phyloP scores from a whole-genome alignment of 2,113 vertebrate genomes.

The Ovis aries region DNA sequence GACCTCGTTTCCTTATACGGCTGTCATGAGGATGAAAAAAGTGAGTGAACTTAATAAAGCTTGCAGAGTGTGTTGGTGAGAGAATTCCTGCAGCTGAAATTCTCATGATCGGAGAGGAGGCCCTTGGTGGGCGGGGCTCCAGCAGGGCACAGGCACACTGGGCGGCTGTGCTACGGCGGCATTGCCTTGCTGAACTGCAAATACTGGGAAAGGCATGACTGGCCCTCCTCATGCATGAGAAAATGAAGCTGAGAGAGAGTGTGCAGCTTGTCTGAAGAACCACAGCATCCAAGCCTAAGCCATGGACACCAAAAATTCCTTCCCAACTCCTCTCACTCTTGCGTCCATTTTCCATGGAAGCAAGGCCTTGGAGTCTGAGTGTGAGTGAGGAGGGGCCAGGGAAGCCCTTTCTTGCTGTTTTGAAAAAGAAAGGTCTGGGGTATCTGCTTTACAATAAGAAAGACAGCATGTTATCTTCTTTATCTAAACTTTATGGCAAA shows the following conservation, averaged over 20 bases:
- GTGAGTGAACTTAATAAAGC: neutral
- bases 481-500: neutral
- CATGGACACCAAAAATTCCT: rapidly evolving
- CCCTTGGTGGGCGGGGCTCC: neutral
- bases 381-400: neutral
- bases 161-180: rapidly evolving
- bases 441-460: neutral
- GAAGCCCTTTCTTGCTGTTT: neutral
- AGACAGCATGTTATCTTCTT: neutral
- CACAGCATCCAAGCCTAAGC: neutral
- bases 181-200: neutral
- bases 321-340: neutral
- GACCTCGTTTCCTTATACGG: neutral
- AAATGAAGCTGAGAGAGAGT: neutral
- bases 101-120: neutral
- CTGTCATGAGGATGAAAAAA: neutral
- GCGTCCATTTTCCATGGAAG: neutral
- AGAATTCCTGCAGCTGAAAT: neutral
- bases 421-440: neutral
- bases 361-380: neutral
- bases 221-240: neutral
- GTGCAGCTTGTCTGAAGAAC: neutral
- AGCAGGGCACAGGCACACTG: rapidly evolving
- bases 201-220: neutral
- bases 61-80: no score